Conservation (phyloP, 2,113 vertebrate species). For the Epinephelus cyanopodus region DNA sequence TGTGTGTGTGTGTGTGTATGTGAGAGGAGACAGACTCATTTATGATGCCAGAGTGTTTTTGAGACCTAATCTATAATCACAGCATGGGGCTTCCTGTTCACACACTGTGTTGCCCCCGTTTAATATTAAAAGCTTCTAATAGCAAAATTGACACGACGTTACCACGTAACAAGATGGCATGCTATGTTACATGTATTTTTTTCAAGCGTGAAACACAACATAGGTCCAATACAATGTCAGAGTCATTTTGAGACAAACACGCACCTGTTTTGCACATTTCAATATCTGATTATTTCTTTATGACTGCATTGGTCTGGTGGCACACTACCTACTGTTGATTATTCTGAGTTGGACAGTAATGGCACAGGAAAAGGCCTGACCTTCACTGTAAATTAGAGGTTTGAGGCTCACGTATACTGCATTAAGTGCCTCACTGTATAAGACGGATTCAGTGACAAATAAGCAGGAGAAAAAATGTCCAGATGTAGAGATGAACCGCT, state of each 20-base stretch:
- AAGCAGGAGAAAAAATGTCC: not conserved
- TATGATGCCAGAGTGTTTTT: conserved; percentile 19
- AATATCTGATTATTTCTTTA: not conserved
- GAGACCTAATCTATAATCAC: conserved; percentile 41
- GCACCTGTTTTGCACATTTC: conserved; percentile 15
- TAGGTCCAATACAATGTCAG: not conserved
- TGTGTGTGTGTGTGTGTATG: not conserved
- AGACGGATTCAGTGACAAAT: not conserved
- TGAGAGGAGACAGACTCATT: not conserved
- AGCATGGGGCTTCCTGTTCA: conserved; percentile 27
- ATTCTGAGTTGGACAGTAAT: not conserved
- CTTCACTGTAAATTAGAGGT: not conserved
- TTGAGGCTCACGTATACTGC: not conserved
- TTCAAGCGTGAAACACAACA: not conserved
- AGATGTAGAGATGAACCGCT: not conserved
- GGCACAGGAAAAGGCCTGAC: not conserved
- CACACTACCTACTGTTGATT: not conserved
- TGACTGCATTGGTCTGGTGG: not conserved
- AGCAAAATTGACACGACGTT: not conserved
- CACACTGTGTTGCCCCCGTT: not conserved
- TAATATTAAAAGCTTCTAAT: conserved; percentile 11
- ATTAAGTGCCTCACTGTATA: not conserved
- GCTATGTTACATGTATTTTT: not conserved
- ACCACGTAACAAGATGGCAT: not conserved
- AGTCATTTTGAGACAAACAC: not conserved